A percentile compares a stretch with the other conserved stretches of the same genome.
phyloP scores from a whole-genome alignment of 2,113 vertebrate species.

The Cyanoliseus patagonus region DNA sequence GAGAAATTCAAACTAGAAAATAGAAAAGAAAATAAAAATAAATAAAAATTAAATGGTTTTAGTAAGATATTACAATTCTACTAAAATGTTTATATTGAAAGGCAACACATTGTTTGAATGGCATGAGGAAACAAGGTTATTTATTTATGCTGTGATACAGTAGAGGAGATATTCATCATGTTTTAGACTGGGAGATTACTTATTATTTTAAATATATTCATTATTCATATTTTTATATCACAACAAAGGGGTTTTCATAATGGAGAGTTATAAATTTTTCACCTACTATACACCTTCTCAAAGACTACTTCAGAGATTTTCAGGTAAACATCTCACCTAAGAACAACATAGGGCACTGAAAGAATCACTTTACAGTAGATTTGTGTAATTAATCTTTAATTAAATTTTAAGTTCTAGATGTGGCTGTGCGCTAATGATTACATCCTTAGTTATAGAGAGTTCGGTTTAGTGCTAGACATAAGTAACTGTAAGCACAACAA shows the following conservation, averaged over 20 bases:
- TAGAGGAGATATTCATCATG: neutral
- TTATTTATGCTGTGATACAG: neutral
- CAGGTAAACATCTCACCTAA: neutral
- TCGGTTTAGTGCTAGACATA: neutral
- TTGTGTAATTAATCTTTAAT: neutral
- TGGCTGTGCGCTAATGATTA: neutral
- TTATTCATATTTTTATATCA: neutral
- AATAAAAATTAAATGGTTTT: neutral
- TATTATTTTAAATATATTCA: neutral
- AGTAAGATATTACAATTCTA: neutral
- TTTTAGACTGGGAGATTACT: neutral
- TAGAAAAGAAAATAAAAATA: neutral
- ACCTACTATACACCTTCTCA: neutral
- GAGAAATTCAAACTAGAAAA: neutral
- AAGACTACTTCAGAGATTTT: neutral
- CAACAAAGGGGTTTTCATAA: neutral
- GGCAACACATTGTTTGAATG: neutral
- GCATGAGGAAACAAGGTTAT: neutral
- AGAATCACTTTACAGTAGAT: neutral
- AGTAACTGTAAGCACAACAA: neutral
- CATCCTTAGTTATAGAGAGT: neutral
- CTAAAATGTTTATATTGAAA: neutral
- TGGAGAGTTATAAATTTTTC: neutral
- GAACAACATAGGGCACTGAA: neutral
- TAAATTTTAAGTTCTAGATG: neutral